Evolutionary conservation across 2,113 vertebrate genomes (phyloP), one percentile per base, ranked within the genome.

Genomic region (Neotoma lepida): DNA sequence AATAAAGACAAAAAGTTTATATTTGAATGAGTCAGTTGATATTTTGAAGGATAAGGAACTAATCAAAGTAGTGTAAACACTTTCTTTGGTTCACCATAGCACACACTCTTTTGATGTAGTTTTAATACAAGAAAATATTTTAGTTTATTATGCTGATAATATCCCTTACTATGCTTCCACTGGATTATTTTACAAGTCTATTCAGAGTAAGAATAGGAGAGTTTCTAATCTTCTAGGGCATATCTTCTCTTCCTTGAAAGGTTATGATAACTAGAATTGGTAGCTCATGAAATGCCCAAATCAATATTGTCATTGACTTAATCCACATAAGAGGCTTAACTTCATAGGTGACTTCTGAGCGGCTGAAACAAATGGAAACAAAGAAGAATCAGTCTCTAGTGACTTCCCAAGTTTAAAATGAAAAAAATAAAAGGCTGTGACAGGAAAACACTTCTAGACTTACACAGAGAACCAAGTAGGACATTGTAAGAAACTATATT

Each of bases 291-390:
- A 95, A 96, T 94, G 76, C 26, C 66, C 33, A 66, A 93, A 88
- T 97, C 89, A 78, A 87, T 70, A 74, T 95, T 96, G 70, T 68
- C 86, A 76, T 88, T 93, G 86, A 86, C 89, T 95, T 96, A 87
- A 70, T 93, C 3, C 1, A 41, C 22, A 6, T 93, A 97, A 97
- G 97, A 97, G 54, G 95, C 95, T 97, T 97, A 97, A 78, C 92
- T 96, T 97, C 96, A 82, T 12, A 6, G 26, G 81, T 91, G 84
- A 86, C 56, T 96, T 96, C 94, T 93, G 95, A 96, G 51, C 86
- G 96, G 41, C 84, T 94, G 76, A 97, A 96, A 95, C 86, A 96
- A 97, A 96, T 94, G 66, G 94, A 88, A 70, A 14, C 44, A 51
- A 46, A 88, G 73, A 86, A 84, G 92, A 97, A 73, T 96, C 51